phyloP scores from a whole-genome alignment of 2,888 invertebrate genomes.

The Leptogaster cylindrica region DNA sequence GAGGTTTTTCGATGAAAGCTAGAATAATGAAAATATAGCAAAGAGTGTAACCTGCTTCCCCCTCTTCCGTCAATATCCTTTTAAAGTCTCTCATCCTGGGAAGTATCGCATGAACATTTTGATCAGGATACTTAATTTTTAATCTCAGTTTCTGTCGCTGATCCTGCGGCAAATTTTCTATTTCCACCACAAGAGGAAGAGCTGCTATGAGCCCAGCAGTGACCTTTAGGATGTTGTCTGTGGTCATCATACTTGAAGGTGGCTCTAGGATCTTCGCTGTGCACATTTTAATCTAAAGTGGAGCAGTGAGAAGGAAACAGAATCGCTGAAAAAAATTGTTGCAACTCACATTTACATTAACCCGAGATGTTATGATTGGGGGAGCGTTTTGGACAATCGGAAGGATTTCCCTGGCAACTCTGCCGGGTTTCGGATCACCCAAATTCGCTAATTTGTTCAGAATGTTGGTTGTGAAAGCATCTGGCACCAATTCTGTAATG shows the following conservation, averaged over 20 bases:
- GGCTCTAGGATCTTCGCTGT: conserved; percentile 85
- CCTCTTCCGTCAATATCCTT: conserved; percentile 68
- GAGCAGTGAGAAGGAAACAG: background rate
- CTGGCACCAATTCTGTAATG: conserved; percentile 68
- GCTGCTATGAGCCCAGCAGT: conserved; percentile 91
- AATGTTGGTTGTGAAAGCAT: conserved; percentile 80
- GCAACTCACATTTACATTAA: conserved; percentile 68
- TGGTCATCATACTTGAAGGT: conserved; percentile 74
- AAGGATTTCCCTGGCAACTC: conserved; percentile 77
- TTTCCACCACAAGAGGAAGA: conserved; percentile 85
- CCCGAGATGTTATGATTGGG: conserved; percentile 70
- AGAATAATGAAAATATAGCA: background rate
- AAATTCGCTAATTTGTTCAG: conserved; percentile 78
- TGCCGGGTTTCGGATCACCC: conserved; percentile 84
- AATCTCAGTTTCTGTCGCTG: conserved; percentile 76
- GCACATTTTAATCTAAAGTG: conserved; percentile 75
- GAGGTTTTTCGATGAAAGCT: no score
- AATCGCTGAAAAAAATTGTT: conserved; percentile 48
- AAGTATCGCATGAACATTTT: conserved; percentile 81
- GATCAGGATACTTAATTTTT: conserved; percentile 91
- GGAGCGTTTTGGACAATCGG: conserved; percentile 77
- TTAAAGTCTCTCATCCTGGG: conserved; percentile 81
- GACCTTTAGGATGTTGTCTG: conserved; percentile 84
- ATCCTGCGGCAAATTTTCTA: conserved; percentile 78
- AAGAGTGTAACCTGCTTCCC: conserved; percentile 60